Conservation (phyloP, 2,797 vertebrate genomes). For the Tokudaia muenninki region DNA sequence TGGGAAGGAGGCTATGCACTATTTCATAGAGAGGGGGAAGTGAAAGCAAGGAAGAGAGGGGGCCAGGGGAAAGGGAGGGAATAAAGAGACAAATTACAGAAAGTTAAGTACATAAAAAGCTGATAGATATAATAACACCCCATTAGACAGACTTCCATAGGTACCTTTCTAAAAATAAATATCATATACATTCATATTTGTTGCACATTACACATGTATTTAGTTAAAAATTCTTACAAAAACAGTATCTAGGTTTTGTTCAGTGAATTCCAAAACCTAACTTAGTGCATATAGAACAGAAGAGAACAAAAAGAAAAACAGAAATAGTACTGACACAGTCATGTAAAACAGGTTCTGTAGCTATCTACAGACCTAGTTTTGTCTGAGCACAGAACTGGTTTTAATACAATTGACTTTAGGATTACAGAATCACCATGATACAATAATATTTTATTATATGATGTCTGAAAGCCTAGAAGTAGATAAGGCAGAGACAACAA, state of each 20-base stretch:
- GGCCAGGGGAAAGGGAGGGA: background rate
- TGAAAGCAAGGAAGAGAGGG: no score
- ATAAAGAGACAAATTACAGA: background rate
- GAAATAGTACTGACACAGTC: background rate
- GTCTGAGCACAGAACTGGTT: background rate
- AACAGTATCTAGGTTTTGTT: constrained; percentile 21
- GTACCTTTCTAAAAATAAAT: constrained; percentile 40
- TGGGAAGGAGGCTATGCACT: background rate
- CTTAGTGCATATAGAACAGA: background rate
- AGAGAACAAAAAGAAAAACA: constrained; percentile 30
- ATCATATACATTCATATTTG: no score
- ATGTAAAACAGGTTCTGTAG: background rate
- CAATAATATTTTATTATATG: background rate
- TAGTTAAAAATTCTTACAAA: constrained; percentile 22
- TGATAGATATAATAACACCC: background rate
- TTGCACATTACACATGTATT: background rate
- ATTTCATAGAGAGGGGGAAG: background rate
- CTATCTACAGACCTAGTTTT: background rate
- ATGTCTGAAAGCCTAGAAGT: constrained; percentile 21
- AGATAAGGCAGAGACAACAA: background rate
- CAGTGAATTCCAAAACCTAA: background rate
- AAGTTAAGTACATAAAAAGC: background rate
- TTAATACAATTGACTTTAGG: constrained; percentile 23
- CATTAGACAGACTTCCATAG: background rate
- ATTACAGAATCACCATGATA: background rate